Percentiles rank a stretch among this genome's conserved stretches.
Conservation (phyloP, 2,888 invertebrate species). For the Lycia hirtaria region DNA sequence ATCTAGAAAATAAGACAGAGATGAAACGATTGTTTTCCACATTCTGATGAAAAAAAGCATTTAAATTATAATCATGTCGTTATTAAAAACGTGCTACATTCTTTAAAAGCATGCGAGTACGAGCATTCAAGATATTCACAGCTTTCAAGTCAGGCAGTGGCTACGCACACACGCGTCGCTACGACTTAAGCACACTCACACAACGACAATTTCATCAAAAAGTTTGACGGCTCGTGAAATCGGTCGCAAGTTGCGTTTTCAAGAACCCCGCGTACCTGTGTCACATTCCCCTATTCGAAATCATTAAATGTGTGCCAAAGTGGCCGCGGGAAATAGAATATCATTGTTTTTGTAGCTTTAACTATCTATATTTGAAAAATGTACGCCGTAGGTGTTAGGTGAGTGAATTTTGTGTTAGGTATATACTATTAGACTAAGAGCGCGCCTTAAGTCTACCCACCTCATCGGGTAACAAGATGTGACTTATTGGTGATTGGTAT, state of each 20-base stretch:
- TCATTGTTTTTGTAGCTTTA: background rate
- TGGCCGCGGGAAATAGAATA: background rate
- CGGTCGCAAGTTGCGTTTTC: slow-evolving; percentile 27
- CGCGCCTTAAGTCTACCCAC: too few species aligned
- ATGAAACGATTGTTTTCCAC: too few species aligned
- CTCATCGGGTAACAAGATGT: too few species aligned
- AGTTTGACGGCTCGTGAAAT: slow-evolving; percentile 31
- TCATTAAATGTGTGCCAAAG: slow-evolving; percentile 18
- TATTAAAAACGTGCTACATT: background rate
- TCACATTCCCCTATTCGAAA: slow-evolving; percentile 37
- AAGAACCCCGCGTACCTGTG: slow-evolving; percentile 28
- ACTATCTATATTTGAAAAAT: too few species aligned
- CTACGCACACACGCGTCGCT: slow-evolving; percentile 2
- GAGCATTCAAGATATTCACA: slow-evolving; percentile 6
- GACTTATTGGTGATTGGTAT: too few species aligned
- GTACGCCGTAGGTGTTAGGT: too few species aligned
- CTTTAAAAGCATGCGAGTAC: slow-evolving; percentile 2
- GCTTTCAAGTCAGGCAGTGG: background rate
- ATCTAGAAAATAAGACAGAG: too few species aligned
- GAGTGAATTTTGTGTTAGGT: too few species aligned
- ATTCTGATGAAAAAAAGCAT: too few species aligned
- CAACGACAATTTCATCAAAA: slow-evolving; percentile 25
- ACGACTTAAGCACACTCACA: slow-evolving; percentile 11
- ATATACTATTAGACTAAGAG: too few species aligned
- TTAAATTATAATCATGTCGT: too few species aligned